These are phyloP conservation scores for Drosophila santomea DNA, from an alignment of 1,140 invertebrate species.

Conservation along the genomic window DNA sequence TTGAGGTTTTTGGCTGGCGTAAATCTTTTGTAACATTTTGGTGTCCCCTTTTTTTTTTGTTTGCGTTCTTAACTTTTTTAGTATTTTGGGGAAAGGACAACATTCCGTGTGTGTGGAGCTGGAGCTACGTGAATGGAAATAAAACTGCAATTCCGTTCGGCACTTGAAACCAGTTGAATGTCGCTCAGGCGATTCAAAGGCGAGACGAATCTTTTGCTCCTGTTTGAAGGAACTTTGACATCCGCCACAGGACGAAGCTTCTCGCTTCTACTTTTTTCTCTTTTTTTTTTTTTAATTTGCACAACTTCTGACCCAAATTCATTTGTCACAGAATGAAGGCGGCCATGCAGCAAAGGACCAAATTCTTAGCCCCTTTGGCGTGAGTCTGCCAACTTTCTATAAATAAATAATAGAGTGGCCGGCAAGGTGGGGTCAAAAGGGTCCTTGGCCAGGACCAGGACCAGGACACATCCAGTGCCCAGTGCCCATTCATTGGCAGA, in stretches of 20 bases:
- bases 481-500: conserved; percentile 46
- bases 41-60: conserved; percentile 44
- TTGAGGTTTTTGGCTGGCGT: conserved; percentile 49
- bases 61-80: conserved; percentile 7
- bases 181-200: conserved; percentile 45
- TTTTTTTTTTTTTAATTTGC: conserved; percentile 65
- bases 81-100: conserved; percentile 8
- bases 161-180: conserved; percentile 71
- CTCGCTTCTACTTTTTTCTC: too few relatives aligned
- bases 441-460: conserved; percentile 1
- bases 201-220: conserved; percentile 61
- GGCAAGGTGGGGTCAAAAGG: conserved; percentile 4
- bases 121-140: conserved; percentile 63
- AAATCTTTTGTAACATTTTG: conserved; percentile 78
- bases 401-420: conserved; percentile 73
- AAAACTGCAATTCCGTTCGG: conserved; percentile 68
- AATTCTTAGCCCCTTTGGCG: conserved; percentile 20
- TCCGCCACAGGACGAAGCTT: conserved; percentile 3
- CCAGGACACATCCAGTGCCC: background rate
- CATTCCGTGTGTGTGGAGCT: conserved; percentile 29
- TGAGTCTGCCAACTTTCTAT: conserved; percentile 47
- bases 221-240: conserved; percentile 63
- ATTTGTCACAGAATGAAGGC: conserved; percentile 68
- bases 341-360: conserved; percentile 57
- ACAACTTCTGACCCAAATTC: conserved; percentile 81